Evolutionary conservation across 2,113 vertebrate species (phyloP), one percentile per base, ranked within the genome.

Genomic region (Gila orcuttii): DNA sequence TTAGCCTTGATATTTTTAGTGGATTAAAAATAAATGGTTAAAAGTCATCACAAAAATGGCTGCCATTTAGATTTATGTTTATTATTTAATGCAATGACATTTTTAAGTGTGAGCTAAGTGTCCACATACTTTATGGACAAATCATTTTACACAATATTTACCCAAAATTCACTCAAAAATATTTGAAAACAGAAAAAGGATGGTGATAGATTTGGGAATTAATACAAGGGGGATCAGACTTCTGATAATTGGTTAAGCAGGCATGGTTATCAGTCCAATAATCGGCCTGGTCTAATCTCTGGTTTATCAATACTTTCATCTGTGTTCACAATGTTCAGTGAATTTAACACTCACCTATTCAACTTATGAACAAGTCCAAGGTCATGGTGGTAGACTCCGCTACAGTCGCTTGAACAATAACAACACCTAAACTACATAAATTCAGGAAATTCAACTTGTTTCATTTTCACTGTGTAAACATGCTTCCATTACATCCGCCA

Each of bases 391-490:
- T 31, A 28, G 28, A 31, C 17, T 11, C 47, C 17, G 45, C 12
- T 50, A 4, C 7, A 52, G n/a, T 28, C 6, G 0, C 15, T 55
- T 55, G 1, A 52, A 52, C 9, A 6, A 31, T 55, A 77, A 77
- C 13, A 76, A 52, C 25, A 50, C 42, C 21, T 75, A 75, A 75
- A 47, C 74, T 31, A 52, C 74, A 31, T 47, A 21, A 19, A 71
- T 39, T 21, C 7, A 76, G 45, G 74, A 76, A 76, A 52, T 76
- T 76, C 74, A 28, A 3, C 74, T 52, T 31, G 74, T 76, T 76
- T 76, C 47, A 76, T 76, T 76, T 76, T 50, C 73, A 28, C 45
- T 31, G 45, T 17, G 25, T 55, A 76, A 52, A 76, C 74, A 76
- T 52, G 7, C 25, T 52, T 55, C 25, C 28, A 55, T 77, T 77